Percentiles rank a stretch among this genome's conserved stretches.
These are phyloP conservation scores for Galeopsomyia nigrocyanea DNA, from an alignment of 2,888 invertebrate genomes.

Conservation along the genomic window DNA sequence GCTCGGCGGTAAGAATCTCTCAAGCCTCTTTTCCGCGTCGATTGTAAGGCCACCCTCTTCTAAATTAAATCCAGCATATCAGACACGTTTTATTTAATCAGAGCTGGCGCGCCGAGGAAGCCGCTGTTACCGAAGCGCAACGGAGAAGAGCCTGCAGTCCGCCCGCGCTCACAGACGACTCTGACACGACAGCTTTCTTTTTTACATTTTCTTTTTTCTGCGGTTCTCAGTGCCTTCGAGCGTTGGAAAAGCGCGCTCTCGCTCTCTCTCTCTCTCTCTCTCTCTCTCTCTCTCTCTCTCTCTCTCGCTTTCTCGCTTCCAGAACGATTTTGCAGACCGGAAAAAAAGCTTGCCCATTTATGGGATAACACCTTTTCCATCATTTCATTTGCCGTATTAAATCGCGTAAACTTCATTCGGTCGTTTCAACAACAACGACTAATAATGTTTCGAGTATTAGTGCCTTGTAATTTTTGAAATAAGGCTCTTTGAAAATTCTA, in stretches of 20 bases:
- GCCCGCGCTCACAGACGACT: conserved; percentile 34
- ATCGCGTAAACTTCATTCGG: too few relatives aligned
- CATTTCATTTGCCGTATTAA: too few relatives aligned
- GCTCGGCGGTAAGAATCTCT: conserved; percentile 42
- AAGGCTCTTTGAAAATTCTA: too few relatives aligned
- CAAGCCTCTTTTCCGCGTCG: conserved; percentile 43
- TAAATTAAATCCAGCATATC: conserved; percentile 67
- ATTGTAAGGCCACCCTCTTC: conserved; percentile 50
- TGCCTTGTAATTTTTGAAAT: not conserved
- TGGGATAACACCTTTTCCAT: too few relatives aligned
- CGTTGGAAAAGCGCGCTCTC: conserved; percentile 11
- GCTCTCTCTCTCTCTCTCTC: conserved; percentile 2
- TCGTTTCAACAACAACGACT: too few relatives aligned
- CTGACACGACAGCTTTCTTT: not conserved
- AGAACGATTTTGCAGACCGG: conserved; percentile 17
- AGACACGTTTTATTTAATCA: conserved; percentile 68
- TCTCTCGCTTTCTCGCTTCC: not conserved
- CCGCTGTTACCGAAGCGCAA: conserved; percentile 31
- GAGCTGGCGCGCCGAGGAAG: conserved; percentile 33
- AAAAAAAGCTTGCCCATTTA: conserved; percentile 2
- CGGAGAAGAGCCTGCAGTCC: conserved; percentile 37
- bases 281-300: too few relatives aligned
- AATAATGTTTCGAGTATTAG: too few relatives aligned
- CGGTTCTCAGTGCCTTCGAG: conserved; percentile 6
- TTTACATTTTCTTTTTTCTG: not conserved